These are phyloP conservation scores for Choreutis nemorana DNA, from an alignment of 2,888 invertebrate genomes.

Conservation along the genomic window DNA sequence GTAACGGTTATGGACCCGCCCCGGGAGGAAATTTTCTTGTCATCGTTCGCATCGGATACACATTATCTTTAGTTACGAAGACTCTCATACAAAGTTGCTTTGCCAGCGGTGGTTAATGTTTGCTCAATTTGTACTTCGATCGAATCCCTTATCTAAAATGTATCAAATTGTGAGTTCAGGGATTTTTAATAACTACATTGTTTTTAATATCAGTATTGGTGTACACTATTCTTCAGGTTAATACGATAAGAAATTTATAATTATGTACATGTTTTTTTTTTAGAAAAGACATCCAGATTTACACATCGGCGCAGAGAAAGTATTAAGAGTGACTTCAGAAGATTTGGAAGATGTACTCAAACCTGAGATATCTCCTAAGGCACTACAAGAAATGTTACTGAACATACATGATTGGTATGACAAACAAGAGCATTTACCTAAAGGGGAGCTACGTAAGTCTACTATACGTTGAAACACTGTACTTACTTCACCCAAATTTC, in stretches of 20 bases:
- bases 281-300: background rate
- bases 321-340: background rate
- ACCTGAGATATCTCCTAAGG: constrained; percentile 3
- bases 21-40: too few relatives aligned
- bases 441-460: constrained; percentile 22
- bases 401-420: constrained; percentile 25
- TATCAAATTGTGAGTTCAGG: background rate
- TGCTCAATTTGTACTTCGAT: too few relatives aligned
- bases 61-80: too few relatives aligned
- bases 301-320: background rate
- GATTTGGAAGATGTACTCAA: constrained; percentile 1
- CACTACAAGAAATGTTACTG: constrained; percentile 12
- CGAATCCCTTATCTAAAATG: too few relatives aligned
- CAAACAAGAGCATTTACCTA: constrained; percentile 34
- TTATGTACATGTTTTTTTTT: background rate
- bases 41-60: too few relatives aligned
- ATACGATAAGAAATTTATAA: too few relatives aligned
- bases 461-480: too few relatives aligned
- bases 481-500: too few relatives aligned
- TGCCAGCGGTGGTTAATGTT: too few relatives aligned
- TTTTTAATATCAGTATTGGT: background rate
- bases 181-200: background rate
- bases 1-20: too few relatives aligned
- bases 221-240: background rate
- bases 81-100: too few relatives aligned